Evolutionary conservation across 2,113 vertebrate genomes (phyloP).

Genomic region (Gambusia affinis): DNA sequence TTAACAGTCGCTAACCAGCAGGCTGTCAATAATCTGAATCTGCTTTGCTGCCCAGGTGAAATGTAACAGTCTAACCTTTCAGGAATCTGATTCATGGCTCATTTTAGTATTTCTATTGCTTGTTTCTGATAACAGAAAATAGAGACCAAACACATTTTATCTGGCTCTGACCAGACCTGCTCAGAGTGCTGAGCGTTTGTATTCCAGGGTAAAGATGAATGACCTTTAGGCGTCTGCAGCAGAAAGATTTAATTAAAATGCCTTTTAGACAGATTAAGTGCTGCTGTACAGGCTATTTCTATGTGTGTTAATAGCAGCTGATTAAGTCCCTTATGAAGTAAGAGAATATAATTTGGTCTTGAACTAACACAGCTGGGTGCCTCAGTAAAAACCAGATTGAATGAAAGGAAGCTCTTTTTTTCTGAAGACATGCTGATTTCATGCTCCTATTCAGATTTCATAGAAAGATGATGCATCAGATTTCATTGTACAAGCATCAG

Average conservation of each 20-base stretch:
- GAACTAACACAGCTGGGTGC: not conserved
- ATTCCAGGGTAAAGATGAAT: slow-evolving; percentile 28
- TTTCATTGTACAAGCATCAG: too few species aligned
- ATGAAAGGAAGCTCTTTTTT: not conserved
- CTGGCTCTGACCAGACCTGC: not conserved
- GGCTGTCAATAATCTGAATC: not conserved
- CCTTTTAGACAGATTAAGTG: slow-evolving; percentile 16
- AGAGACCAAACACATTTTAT: not conserved
- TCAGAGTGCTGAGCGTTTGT: slow-evolving; percentile 30
- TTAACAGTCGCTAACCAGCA: not conserved
- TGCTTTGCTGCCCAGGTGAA: not conserved
- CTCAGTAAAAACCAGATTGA: not conserved
- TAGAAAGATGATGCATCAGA: not conserved
- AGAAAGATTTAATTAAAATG: slow-evolving; percentile 3
- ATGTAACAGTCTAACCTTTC: not conserved
- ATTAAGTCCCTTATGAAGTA: not conserved
- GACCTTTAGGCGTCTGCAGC: slow-evolving; percentile 15
- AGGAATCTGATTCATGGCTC: not conserved
- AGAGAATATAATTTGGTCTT: not conserved
- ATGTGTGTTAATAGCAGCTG: slow-evolving; percentile 5
- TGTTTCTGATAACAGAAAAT: not conserved
- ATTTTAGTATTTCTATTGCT: not conserved
- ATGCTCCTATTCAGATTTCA: slow-evolving; percentile 25
- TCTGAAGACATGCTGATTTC: not conserved
- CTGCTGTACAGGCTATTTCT: not conserved